phyloP scores from a whole-genome alignment of 2,888 invertebrate species.

The Aporophyla lueneburgensis region DNA sequence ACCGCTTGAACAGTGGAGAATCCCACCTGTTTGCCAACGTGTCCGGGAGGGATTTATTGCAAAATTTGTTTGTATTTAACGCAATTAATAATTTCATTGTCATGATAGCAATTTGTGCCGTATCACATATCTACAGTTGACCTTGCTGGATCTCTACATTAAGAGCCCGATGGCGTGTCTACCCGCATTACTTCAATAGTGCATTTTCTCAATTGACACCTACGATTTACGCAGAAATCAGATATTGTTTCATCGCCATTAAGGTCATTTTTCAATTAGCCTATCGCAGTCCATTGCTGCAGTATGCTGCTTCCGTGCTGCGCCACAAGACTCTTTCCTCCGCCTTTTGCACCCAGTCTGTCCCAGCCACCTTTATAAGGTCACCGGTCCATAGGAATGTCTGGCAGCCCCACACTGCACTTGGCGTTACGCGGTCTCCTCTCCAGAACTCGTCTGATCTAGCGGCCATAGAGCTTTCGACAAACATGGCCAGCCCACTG shows the following conservation, averaged over 20 bases:
- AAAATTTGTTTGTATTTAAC: not conserved
- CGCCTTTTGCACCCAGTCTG: not conserved
- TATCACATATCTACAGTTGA: not conserved
- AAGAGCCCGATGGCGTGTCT: constrained; percentile 2
- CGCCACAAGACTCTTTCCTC: not conserved
- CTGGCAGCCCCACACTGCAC: not conserved
- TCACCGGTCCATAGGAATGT: not conserved
- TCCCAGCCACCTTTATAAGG: not conserved
- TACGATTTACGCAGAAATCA: constrained; percentile 38
- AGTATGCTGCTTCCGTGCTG: not conserved
- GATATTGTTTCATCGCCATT: constrained; percentile 25
- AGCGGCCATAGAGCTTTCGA: not conserved
- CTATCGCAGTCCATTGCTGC: not conserved
- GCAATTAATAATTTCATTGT: not conserved
- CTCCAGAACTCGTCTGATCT: not conserved
- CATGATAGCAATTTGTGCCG: not conserved
- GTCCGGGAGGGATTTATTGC: too few species aligned
- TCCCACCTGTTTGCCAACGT: too few species aligned
- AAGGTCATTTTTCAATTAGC: not conserved
- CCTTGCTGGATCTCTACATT: constrained; percentile 4
- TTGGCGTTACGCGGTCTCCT: not conserved
- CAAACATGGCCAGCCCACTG: not conserved
- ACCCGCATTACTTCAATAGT: constrained; percentile 12
- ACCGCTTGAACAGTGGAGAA: too few species aligned
- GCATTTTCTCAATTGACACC: constrained; percentile 36